Evolutionary conservation across 2,113 vertebrate species (phyloP), one percentile per base, ranked within the genome.

Genomic region (Coptodon bakossiorum): DNA sequence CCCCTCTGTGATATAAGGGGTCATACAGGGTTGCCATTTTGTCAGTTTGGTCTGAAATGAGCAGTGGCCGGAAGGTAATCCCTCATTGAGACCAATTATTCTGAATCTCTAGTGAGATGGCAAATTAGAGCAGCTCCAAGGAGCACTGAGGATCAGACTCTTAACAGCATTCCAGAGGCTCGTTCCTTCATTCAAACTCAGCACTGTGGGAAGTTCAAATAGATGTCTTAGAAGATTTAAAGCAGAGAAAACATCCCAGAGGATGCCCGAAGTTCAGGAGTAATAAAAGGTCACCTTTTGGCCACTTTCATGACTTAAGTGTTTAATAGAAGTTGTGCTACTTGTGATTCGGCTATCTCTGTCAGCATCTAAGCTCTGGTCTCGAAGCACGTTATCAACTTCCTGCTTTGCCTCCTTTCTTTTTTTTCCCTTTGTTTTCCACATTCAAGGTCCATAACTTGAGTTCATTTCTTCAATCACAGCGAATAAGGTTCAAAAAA

Each of bases 61-160:
- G 86, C 94, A 92, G 87, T 89, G 86, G 94, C 92, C 73, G 80
- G 91, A 91, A 94, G 90, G 50, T 94, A 92, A 95, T 95, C 93
- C 91, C 93, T 95, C 94, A 84, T 94, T 94, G 86, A 90, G 92
- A 93, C 88, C 83, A 93, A 96, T 94, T 94, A 92, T 87, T 50
- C 45, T 81, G 82, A 94, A 84, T 93, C 89, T 87, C 79, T 79
- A 36, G 82, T 85, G 93, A 94, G 90, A 90, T 86, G 88, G 91
- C 57, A 89, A 90, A 93, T 93, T 82, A 94, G 54, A 87, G 19
- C 27, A 43, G 27, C 88, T 90, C 92, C 83, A 40, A 56, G 79
- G 80, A 89, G 59, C 86, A 38, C 17, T 0, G 27, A 84, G 61
- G 79, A 91, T 86, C 85, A 73, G 79, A 59, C 52, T 83, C 68